A percentile compares a stretch with the other conserved stretches of the same genome.
phyloP scores from a whole-genome alignment of 2,797 vertebrate species.

The Cryptoprocta ferox region DNA sequence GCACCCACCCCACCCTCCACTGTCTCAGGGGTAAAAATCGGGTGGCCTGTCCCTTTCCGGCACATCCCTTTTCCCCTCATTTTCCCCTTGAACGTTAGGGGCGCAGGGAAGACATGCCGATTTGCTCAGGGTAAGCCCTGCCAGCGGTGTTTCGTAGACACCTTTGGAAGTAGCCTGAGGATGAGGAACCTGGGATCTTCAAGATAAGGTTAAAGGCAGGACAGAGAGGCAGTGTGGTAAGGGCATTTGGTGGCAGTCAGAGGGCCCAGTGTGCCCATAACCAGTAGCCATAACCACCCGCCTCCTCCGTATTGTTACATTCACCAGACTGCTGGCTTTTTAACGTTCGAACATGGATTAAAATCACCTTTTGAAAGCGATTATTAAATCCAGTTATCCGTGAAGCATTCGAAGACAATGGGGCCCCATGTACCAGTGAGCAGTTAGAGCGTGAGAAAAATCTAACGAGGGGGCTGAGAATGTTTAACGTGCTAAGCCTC shows the following conservation, averaged over 20 bases:
- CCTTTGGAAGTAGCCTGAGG: neutral
- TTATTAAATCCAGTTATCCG: neutral
- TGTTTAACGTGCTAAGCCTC: conserved; percentile 18
- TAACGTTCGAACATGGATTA: neutral
- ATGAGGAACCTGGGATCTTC: neutral
- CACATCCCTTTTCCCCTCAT: neutral
- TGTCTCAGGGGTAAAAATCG: neutral
- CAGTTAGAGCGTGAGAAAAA: neutral
- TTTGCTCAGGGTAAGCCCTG: neutral
- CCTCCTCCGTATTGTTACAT: accelerated
- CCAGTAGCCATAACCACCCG: neutral
- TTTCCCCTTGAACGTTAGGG: conserved; percentile 9
- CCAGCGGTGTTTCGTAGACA: neutral
- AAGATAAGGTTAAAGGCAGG: neutral
- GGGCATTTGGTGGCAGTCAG: neutral
- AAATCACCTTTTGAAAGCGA: conserved; percentile 1
- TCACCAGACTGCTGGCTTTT: neutral
- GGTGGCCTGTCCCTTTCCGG: neutral
- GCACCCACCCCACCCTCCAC: neutral
- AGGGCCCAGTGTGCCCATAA: neutral
- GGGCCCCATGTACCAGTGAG: neutral
- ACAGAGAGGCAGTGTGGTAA: neutral
- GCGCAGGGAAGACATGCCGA: neutral
- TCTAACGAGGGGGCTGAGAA: conserved; percentile 12
- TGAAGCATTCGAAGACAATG: conserved; percentile 53